These are phyloP conservation scores for Aphaenogaster rudis DNA, from an alignment of 1,140 invertebrate species.

Conservation along the genomic window DNA sequence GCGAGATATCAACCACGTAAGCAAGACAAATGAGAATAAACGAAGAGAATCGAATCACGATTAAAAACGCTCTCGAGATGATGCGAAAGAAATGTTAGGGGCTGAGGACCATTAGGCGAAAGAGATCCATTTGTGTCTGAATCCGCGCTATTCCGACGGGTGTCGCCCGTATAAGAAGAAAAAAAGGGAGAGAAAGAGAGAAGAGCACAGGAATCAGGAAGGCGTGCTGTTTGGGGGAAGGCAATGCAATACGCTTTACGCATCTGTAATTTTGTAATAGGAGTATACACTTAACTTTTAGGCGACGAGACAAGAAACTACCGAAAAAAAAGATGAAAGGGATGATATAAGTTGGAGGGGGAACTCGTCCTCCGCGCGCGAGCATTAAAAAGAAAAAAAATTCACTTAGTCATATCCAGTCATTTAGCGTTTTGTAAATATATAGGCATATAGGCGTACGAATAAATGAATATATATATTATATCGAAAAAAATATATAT, in stretches of 20 bases:
- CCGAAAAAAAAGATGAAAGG: conserved; percentile 37
- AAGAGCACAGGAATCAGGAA: conserved; percentile 62
- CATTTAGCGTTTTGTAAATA: conserved; percentile 85
- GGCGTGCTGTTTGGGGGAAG: conserved; percentile 85
- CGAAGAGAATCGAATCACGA: not conserved
- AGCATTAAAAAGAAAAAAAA: conserved; percentile 70
- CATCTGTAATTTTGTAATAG: conserved; percentile 80
- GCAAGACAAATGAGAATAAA: not conserved
- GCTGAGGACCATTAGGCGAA: not conserved
- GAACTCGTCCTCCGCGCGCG: conserved; percentile 28
- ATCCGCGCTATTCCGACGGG: conserved; percentile 28
- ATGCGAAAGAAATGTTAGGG: conserved; percentile 17
- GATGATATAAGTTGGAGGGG: conserved; percentile 29
- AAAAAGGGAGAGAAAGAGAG: conserved; percentile 31
- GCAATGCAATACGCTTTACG: conserved; percentile 87
- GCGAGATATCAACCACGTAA: not conserved
- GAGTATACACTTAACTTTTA: conserved; percentile 82
- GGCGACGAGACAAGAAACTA: conserved; percentile 61
- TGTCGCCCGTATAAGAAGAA: conserved; percentile 25
- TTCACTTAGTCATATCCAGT: conserved; percentile 85
- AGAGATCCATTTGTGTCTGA: conserved; percentile 34
- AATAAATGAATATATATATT: conserved; percentile 47
- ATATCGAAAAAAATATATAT: conserved; percentile 72
- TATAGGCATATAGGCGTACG: conserved; percentile 69
- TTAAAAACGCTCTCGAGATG: conserved; percentile 4